Evolutionary conservation across 1,140 invertebrate species (phyloP), one percentile per base, ranked within the genome.

Genomic region (Tenebrio molitor): DNA sequence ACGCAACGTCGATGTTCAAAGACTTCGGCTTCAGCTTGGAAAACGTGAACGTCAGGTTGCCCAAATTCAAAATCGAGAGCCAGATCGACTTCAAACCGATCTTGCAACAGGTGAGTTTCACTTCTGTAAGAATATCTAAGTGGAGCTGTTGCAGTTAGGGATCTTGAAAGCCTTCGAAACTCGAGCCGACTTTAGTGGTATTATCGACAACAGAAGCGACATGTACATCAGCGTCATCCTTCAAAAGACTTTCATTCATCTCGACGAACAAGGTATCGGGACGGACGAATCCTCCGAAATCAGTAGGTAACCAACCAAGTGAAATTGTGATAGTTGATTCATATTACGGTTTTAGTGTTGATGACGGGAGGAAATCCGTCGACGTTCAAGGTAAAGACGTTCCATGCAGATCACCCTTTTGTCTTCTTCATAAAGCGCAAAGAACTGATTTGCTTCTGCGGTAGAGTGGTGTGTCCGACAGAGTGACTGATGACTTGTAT

Each of bases 231-330:
- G 58, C 17, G 71, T 78, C 8, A 75, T 77, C 0, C 83, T 88
- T 1, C 91, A 92, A 77, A 91, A 92, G 79, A 84, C 87, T 8
- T 88, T 87, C 72, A 87, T 93, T 62, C 87, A 91, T 76, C 87
- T 92, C 1, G 87, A 89, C 74, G 91, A 92, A 83, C 82, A 89
- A 80, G 91, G 91, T n/a, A 88, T 86, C 2, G 89, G 89, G 83
- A 90, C 90, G 62, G 88, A 89, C 65, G 89, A 87, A 42, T 86
- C 87, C 14, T 89, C 90, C 77, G 82, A 29, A 29, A 29, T 7
- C 12, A 2, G 36, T 39, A 3, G n/a, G 36, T 7, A 5, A 29
- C 25, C 25, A 4, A 4, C 8, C 25, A 29, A 4, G 25, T 12
- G 36, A 12, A 39, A 39, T 39, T n/a, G 5, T n/a, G n/a, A n/a